Evolutionary conservation across 2,888 invertebrate species (phyloP), one percentile per base, ranked within the genome.

Genomic region (Entomobrya multifasciata): DNA sequence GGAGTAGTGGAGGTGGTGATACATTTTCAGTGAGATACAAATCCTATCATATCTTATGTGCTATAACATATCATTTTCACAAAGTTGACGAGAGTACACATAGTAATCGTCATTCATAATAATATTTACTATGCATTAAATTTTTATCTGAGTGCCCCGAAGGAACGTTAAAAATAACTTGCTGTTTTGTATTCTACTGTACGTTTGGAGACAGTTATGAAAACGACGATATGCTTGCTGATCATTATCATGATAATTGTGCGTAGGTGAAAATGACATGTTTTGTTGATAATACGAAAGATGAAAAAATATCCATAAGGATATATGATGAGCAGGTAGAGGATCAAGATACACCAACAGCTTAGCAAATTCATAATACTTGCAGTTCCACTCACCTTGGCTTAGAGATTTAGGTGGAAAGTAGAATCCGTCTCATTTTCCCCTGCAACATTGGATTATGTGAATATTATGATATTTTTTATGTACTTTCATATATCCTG

Each of bases 111-210:
- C 27, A 62, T n/a, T n/a, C n/a, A n/a, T 62, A 62, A 62, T 30
- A 2, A 62, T 62, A 62, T 62, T 62, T 62, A n/a, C 62, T 62
- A 62, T 62, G 62, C 62, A 62, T 62, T 62, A 62, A 62, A 62
- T 27, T 62, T 62, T 62, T 62, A 62, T 62, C 62, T 27, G 1
- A 36, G 15, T 10, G n/a, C 36, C 62, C 62, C 5, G 3, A 27
- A n/a, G 62, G 20, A 20, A 30, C 62, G 13, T 62, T 62, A 62
- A 27, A 62, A 62, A 62, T 15, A 30, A 60, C n/a, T 20, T 62
- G 62, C 22, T 20, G 22, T 70, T 67, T 70, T 47, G 67, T 22
- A n/a, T n/a, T n/a, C n/a, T n/a, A n/a, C n/a, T n/a, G n/a, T n/a
- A n/a, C n/a, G n/a, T n/a, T n/a, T n/a, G n/a, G n/a, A n/a, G n/a